Evolutionary conservation across 2,113 vertebrate species (phyloP).

Genomic region (Monopterus albus): DNA sequence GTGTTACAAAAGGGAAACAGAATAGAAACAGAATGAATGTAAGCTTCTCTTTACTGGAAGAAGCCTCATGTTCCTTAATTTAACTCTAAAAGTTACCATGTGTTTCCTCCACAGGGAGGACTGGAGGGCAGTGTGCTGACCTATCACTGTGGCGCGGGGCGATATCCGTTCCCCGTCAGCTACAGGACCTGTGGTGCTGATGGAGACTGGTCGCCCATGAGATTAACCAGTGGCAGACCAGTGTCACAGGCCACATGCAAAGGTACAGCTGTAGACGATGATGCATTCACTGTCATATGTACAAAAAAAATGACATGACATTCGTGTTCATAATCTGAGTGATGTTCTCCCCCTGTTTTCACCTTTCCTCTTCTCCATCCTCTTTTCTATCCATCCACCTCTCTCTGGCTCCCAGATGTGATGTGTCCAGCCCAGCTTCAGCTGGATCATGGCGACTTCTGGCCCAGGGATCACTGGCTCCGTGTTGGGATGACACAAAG

Average conservation of each 20-base stretch:
- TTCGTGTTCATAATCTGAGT: no score
- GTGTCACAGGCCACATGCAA: conserved; percentile 75
- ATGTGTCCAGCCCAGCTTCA: conserved; percentile 83
- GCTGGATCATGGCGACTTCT: conserved; percentile 84
- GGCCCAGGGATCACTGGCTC: conserved; percentile 75
- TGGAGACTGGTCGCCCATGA: conserved; percentile 84
- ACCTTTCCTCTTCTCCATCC: not conserved
- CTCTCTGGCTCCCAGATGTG: conserved; percentile 70
- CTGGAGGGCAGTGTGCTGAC: conserved; percentile 83
- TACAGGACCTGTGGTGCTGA: conserved; percentile 73
- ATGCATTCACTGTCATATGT: no score
- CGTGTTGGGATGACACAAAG: conserved; percentile 58
- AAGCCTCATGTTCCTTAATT: not conserved
- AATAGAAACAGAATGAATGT: conserved; percentile 30
- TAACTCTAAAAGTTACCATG: not conserved
- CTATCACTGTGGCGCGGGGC: conserved; percentile 80
- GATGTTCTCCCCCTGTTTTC: not conserved
- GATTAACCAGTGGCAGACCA: conserved; percentile 36
- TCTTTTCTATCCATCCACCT: not conserved
- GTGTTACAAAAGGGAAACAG: not conserved
- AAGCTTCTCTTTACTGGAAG: conserved; percentile 14
- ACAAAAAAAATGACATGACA: no score
- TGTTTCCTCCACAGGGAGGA: conserved; percentile 62
- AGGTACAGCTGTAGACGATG: conserved; percentile 69
- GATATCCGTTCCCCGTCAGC: conserved; percentile 76